These are phyloP conservation scores for Thera britannica DNA, from an alignment of 2,888 invertebrate species.

Conservation along the genomic window DNA sequence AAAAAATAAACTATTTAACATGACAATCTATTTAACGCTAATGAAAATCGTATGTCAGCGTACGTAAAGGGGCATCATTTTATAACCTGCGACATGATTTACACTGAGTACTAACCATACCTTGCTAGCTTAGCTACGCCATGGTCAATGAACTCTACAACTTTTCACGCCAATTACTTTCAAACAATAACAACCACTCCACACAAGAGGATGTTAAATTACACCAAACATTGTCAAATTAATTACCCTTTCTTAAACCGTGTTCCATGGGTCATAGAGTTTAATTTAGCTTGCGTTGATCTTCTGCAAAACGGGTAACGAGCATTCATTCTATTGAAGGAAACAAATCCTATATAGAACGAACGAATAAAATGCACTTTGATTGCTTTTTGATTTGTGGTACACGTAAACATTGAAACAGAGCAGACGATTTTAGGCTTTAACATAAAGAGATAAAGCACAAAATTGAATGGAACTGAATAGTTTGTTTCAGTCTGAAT, in stretches of 20 bases:
- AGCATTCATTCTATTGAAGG: conserved; percentile 65
- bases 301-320: conserved; percentile 45
- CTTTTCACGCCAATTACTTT: neutral
- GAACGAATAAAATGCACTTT: conserved; percentile 69
- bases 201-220: conserved; percentile 13
- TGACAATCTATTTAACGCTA: too few species aligned
- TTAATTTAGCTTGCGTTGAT: conserved; percentile 8
- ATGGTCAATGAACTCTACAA: neutral
- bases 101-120: too few species aligned
- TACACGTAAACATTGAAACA: conserved; percentile 53
- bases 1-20: too few species aligned
- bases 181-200: conserved; percentile 11
- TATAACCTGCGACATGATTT: too few species aligned
- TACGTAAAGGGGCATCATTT: too few species aligned
- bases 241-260: neutral
- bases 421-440: conserved; percentile 12
- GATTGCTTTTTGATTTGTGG: conserved; percentile 74
- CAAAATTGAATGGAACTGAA: neutral
- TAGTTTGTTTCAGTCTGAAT: conserved; percentile 16
- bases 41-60: too few species aligned
- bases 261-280: neutral
- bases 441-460: neutral
- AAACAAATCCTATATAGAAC: conserved; percentile 73
- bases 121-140: neutral
- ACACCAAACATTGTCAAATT: conserved; percentile 6